Percentiles rank a stretch among this genome's conserved stretches.
Evolutionary conservation across 2,888 invertebrate genomes (phyloP).

Genomic region (Diarsia brunnea): DNA sequence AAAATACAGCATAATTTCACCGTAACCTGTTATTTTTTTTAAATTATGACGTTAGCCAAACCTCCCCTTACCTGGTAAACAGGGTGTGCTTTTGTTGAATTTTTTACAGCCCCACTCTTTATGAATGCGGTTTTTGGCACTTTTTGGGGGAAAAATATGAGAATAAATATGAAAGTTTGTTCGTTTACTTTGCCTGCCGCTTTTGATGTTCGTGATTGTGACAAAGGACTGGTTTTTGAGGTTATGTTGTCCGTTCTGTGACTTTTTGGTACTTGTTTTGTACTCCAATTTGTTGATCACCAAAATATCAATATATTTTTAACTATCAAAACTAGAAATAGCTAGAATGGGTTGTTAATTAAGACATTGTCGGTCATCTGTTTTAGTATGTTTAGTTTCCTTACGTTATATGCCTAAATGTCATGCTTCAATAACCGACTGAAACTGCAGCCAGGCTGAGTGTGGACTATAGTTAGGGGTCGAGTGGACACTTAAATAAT

Average conservation of each 20-base stretch:
- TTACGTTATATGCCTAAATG: background rate
- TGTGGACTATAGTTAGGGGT: no score
- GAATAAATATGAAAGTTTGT: slow-evolving; percentile 51
- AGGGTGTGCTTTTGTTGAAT: slow-evolving; percentile 47
- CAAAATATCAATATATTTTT: background rate
- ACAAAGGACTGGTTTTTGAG: background rate
- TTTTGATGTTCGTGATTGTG: slow-evolving; percentile 37
- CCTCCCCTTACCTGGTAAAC: slow-evolving; percentile 6
- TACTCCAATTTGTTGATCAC: background rate
- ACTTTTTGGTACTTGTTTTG: background rate
- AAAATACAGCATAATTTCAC: slow-evolving; percentile 34
- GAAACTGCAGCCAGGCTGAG: no score
- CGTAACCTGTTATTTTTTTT: slow-evolving; percentile 36
- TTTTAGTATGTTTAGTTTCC: background rate
- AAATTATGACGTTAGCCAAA: slow-evolving; percentile 49
- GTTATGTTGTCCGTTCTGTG: background rate
- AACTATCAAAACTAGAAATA: background rate
- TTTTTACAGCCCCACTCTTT: slow-evolving; percentile 38
- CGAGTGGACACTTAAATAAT: no score
- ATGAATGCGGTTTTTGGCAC: slow-evolving; percentile 53
- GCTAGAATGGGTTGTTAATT: background rate
- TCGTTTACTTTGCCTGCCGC: slow-evolving; percentile 12
- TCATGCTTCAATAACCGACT: background rate
- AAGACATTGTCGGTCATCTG: background rate
- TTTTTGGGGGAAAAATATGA: slow-evolving; percentile 42